Evolutionary conservation across 2,797 vertebrate genomes (phyloP).

Genomic region (Pseudotriccus pelzelni): DNA sequence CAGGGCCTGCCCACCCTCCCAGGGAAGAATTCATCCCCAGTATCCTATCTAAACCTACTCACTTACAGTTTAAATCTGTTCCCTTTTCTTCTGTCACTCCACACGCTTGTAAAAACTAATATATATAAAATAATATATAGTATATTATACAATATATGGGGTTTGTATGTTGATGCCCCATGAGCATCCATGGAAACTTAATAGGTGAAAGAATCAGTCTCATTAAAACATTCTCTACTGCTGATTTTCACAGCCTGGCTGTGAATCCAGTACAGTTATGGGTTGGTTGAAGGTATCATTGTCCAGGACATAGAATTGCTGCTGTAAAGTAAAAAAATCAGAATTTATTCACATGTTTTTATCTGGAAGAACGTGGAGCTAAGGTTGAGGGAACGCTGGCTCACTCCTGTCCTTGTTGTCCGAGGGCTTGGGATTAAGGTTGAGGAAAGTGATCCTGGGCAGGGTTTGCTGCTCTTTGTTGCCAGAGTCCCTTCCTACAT

Average conservation of each 20-base stretch:
- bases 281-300: background rate
- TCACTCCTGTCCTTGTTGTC: background rate
- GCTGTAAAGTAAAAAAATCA: background rate
- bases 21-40: background rate
- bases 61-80: background rate
- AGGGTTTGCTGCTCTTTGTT: background rate
- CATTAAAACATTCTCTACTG: background rate
- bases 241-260: background rate
- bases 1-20: background rate
- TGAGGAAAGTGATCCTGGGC: background rate
- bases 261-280: background rate
- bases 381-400: background rate
- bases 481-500: background rate
- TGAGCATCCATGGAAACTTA: background rate
- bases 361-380: background rate
- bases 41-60: background rate
- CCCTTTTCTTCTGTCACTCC: background rate
- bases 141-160: background rate
- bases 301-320: background rate
- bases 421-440: background rate
- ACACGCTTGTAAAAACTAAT: background rate
- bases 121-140: background rate
- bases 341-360: background rate
- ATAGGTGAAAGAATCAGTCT: background rate
- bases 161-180: rapidly evolving